Evolutionary conservation across 1,140 invertebrate species (phyloP), one percentile per base, ranked within the genome.

Genomic region (Maconellicoccus hirsutus): DNA sequence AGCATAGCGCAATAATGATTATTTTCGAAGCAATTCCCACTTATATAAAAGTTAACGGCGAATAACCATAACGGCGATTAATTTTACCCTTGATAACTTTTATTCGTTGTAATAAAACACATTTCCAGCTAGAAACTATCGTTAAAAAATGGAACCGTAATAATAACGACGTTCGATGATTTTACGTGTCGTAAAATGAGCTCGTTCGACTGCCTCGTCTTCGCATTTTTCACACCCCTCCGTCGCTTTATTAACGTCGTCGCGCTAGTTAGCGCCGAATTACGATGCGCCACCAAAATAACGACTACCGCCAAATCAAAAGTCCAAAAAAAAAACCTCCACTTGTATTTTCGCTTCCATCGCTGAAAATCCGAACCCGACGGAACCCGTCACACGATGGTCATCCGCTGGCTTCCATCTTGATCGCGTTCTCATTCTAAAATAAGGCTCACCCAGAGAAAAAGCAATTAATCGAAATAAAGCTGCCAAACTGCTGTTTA

Each of bases 41-140:
- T 66, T 66, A 66, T 66, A 66, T 26, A 66, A 66, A 66, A 66
- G 61, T 66, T 66, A 66, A 66, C 61, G 25, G 61, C 8, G 61
- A 66, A 66, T 66, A 66, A 66, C 61, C 61, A 66, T 66, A 25
- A 66, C 61, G 61, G 61, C 61, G 61, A 66, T 66, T 66, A 66
- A 66, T 66, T 66, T 66, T 66, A 66, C 61, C 61, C 61, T 66
- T 66, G 61, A 66, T 66, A 66, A 66, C 61, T 66, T 66, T 66
- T 66, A 66, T 26, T 23, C 61, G 61, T 66, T 26, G 61, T 26
- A 66, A 66, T 66, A 66, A 66, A 66, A 66, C 61, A 66, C 61
- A 66, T 66, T 66, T 66, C 61, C 61, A 66, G 61, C 61, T 14
- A 66, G 19, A 25, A 66, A 66, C 61, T 66, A 23, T 66, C 61